Conservation (phyloP, 2,797 vertebrate species). For the Anas flavirostris region DNA sequence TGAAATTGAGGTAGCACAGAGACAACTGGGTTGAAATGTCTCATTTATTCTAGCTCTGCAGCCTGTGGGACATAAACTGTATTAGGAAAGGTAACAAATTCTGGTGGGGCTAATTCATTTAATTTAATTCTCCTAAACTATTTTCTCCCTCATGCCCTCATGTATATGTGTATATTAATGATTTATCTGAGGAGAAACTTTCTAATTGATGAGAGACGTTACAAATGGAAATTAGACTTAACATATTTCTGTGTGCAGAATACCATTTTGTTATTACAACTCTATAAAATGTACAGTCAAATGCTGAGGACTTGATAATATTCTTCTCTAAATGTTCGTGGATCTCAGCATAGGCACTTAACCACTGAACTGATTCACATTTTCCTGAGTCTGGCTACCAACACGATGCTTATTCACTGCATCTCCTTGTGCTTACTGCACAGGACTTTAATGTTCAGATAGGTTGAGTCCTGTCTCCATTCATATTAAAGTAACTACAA, state of each 20-base stretch:
- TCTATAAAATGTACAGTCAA: background rate
- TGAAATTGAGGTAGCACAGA: background rate
- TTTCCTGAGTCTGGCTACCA: background rate
- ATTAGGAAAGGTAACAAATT: constrained; percentile 8
- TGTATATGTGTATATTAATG: background rate
- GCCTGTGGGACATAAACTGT: background rate
- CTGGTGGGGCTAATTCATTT: background rate
- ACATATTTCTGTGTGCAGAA: background rate
- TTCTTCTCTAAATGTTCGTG: background rate
- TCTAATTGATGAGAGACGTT: background rate
- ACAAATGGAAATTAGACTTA: background rate
- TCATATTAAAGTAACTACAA: background rate
- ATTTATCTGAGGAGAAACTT: background rate
- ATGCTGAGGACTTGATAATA: background rate
- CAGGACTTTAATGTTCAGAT: background rate
- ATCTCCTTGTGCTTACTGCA: background rate
- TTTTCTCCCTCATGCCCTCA: background rate
- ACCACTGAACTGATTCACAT: background rate
- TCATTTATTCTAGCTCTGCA: background rate
- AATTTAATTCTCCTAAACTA: constrained; percentile 9
- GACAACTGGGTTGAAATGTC: background rate
- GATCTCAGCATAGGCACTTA: background rate
- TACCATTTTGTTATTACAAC: background rate
- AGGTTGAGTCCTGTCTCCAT: background rate
- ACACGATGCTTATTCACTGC: background rate